phyloP scores from a whole-genome alignment of 2,113 vertebrate genomes.

The Coregonus clupeaformis region DNA sequence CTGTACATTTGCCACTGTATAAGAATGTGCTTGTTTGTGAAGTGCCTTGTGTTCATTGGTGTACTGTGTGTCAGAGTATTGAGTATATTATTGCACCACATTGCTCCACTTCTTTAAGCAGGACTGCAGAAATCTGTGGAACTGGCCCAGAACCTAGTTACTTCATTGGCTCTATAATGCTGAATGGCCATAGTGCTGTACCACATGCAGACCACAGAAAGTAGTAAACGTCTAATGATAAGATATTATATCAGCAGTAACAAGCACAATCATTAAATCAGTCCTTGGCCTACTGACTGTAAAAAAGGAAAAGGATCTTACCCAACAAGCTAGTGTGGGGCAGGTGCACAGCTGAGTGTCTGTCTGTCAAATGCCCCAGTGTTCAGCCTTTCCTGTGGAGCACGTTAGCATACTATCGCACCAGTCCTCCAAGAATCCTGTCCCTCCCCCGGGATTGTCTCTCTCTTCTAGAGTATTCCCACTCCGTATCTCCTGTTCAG shows the following conservation, averaged over 20 bases:
- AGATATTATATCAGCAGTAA: constrained; percentile 4
- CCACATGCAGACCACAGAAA: constrained; percentile 5
- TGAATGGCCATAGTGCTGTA: constrained; percentile 11
- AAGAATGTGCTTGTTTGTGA: neutral
- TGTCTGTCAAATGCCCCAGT: constrained; percentile 49
- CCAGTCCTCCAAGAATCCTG: constrained; percentile 37
- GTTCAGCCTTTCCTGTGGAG: constrained; percentile 49
- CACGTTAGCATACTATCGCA: constrained; percentile 58
- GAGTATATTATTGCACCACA: constrained; percentile 20
- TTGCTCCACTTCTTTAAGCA: neutral
- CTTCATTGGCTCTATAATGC: constrained; percentile 18
- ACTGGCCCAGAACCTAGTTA: constrained; percentile 19
- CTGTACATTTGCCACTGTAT: neutral
- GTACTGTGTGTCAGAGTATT: neutral
- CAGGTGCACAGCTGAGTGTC: constrained; percentile 62
- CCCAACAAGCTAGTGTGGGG: constrained; percentile 53
- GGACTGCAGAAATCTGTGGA: constrained; percentile 6
- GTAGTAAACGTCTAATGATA: neutral
- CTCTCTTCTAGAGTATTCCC: constrained; percentile 54
- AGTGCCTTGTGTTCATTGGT: neutral
- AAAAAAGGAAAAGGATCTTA: constrained; percentile 47
- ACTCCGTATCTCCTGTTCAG: constrained; percentile 27
- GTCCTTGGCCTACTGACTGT: neutral
- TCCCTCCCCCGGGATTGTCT: constrained; percentile 41
- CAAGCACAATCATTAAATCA: neutral